Conservation (phyloP, 2,113 vertebrate genomes). For the Calidris pygmaea region DNA sequence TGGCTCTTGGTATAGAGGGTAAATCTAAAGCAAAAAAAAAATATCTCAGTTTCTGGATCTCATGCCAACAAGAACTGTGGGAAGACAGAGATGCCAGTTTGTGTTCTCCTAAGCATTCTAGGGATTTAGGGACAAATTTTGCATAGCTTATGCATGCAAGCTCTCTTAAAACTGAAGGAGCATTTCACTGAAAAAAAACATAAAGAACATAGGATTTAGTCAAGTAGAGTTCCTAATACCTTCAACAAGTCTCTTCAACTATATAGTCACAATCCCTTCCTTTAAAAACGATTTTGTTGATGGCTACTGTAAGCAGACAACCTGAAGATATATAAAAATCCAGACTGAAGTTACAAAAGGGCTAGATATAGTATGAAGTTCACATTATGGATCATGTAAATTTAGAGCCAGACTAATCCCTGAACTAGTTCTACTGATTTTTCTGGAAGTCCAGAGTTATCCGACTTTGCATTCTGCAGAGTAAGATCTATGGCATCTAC, state of each 20-base stretch:
- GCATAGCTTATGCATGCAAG: neutral
- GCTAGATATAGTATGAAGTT: neutral
- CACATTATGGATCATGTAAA: neutral
- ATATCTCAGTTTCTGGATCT: neutral
- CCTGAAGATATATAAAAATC: neutral
- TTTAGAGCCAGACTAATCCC: neutral
- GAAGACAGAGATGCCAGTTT: neutral
- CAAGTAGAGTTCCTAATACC: neutral
- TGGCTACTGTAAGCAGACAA: neutral
- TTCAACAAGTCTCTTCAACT: neutral
- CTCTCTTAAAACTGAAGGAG: neutral
- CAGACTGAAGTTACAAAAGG: neutral
- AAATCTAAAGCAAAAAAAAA: constrained; percentile 22
- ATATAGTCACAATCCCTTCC: neutral
- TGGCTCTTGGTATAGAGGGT: neutral
- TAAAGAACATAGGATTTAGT: neutral
- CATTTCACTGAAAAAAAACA: neutral
- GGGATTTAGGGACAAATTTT: neutral
- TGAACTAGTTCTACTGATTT: neutral
- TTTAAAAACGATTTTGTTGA: neutral
- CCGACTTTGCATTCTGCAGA: neutral
- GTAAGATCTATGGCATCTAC: neutral
- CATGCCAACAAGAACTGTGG: neutral
- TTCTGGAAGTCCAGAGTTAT: neutral
- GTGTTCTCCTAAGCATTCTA: neutral